These are phyloP conservation scores for Stictonetta naevosa DNA, from an alignment of 2,113 vertebrate genomes.

Conservation along the genomic window DNA sequence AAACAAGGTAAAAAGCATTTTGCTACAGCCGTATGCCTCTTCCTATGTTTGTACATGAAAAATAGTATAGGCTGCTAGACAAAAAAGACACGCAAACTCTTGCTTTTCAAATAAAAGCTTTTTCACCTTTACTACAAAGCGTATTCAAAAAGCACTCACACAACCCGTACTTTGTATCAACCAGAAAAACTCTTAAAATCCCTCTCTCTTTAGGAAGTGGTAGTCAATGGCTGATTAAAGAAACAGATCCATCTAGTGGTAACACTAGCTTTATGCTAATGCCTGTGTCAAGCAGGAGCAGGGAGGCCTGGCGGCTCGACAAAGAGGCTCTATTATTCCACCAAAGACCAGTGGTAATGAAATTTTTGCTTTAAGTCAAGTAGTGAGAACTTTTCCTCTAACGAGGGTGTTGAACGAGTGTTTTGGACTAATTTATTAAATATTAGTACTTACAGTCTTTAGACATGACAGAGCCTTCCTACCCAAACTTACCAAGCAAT, in stretches of 20 bases:
- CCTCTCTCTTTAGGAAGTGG: background rate
- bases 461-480: background rate
- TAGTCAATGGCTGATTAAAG: conserved; percentile 42
- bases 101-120: background rate
- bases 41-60: background rate
- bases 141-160: background rate
- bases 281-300: background rate
- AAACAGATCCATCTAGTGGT: conserved; percentile 65
- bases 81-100: background rate
- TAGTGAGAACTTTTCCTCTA: background rate
- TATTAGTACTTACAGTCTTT: background rate
- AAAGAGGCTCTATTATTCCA: background rate
- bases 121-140: background rate
- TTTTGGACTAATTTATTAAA: background rate
- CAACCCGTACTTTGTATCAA: background rate
- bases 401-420: background rate
- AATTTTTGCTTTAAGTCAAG: background rate
- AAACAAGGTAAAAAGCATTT: background rate
- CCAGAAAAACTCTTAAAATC: background rate
- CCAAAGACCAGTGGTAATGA: background rate
- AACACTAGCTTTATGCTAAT: conserved; percentile 47
- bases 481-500: background rate
- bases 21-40: background rate
- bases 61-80: background rate
- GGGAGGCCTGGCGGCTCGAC: background rate